Conservation (phyloP, 2,113 vertebrate species). For the Nothocercus julius region DNA sequence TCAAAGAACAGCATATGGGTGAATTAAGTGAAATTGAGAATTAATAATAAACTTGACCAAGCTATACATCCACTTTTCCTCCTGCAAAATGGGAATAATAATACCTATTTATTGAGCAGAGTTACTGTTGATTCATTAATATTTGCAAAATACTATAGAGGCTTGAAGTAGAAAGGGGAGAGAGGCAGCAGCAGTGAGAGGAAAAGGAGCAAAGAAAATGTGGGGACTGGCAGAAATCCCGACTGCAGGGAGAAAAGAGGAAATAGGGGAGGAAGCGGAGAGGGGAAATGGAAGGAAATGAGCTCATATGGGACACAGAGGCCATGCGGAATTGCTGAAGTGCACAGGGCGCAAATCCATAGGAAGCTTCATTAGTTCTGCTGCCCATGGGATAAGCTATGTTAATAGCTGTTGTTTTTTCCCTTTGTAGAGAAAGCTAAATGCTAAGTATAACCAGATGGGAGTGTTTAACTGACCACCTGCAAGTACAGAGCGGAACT, state of each 20-base stretch:
- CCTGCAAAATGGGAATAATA: background rate
- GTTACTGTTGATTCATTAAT: background rate
- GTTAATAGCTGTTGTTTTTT: background rate
- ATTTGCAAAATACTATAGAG: background rate
- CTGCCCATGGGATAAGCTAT: background rate
- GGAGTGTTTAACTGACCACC: conserved; percentile 50
- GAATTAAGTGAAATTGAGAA: background rate
- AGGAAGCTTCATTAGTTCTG: background rate
- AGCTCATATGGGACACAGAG: background rate
- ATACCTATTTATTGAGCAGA: background rate
- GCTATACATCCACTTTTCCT: background rate
- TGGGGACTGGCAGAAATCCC: background rate
- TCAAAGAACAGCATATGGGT: background rate
- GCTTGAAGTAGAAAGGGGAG: background rate
- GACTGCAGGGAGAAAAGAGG: background rate
- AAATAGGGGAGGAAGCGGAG: background rate
- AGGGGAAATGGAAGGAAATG: background rate
- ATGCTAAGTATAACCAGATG: conserved; percentile 38
- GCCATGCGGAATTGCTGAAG: background rate
- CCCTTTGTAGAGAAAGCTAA: background rate
- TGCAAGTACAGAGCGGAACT: conserved; percentile 32
- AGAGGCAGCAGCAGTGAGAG: background rate
- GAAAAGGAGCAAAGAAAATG: background rate
- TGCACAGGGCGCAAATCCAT: background rate
- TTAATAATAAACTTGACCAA: background rate